A percentile compares a stretch with the other conserved stretches of the same genome.
phyloP scores from a whole-genome alignment of 2,797 vertebrate species.

The Apodemus agrarius region DNA sequence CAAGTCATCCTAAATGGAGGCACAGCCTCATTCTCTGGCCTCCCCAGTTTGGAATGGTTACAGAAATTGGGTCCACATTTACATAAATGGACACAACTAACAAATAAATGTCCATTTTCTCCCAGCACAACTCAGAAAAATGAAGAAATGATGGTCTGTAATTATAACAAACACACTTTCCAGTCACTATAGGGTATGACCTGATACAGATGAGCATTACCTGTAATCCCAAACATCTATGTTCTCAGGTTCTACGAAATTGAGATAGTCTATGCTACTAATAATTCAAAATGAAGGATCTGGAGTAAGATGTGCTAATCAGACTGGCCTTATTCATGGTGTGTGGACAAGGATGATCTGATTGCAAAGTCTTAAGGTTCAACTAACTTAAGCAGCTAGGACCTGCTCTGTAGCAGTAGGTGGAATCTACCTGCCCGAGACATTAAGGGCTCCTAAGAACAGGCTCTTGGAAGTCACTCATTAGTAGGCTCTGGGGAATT shows the following conservation, averaged over 20 bases:
- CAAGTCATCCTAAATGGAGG: conserved; percentile 71
- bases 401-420: background rate
- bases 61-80: background rate
- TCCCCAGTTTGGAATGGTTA: background rate
- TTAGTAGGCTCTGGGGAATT: background rate
- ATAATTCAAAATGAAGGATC: background rate
- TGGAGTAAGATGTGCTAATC: background rate
- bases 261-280: background rate
- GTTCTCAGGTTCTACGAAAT: background rate
- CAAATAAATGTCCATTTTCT: background rate
- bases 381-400: background rate
- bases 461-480: background rate
- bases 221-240: background rate
- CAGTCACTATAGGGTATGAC: background rate
- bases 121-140: background rate
- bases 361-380: background rate
- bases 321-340: background rate
- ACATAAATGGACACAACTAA: background rate
- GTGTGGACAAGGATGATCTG: background rate
- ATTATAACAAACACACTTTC: background rate
- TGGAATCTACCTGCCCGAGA: background rate
- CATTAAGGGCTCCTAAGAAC: background rate
- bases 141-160: background rate
- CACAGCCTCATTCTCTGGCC: background rate
- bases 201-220: background rate